Conservation (phyloP, 2,113 vertebrate species). For the Hydropotes inermis region DNA sequence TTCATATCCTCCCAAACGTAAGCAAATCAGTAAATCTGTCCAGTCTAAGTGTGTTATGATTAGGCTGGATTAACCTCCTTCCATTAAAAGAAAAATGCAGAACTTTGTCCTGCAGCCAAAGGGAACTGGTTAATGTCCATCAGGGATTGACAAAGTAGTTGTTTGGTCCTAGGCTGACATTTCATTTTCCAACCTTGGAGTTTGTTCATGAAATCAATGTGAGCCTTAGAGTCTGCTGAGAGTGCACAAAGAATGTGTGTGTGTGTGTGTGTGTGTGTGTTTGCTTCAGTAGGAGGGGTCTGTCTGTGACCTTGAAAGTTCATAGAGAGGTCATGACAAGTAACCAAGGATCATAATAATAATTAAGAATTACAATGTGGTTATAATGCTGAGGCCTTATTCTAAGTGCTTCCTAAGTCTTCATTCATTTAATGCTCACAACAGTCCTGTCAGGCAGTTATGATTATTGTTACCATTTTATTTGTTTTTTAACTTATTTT, state of each 20-base stretch:
- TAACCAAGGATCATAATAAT: neutral
- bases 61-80: slow-evolving; percentile 47
- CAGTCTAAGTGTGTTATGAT: slow-evolving; percentile 62
- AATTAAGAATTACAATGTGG: neutral
- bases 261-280: neutral
- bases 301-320: neutral
- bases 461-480: neutral
- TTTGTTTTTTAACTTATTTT: neutral
- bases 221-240: neutral
- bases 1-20: slow-evolving; percentile 53
- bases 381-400: neutral
- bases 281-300: neutral
- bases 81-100: slow-evolving; percentile 46
- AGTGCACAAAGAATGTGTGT: neutral
- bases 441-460: neutral
- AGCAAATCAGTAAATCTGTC: slow-evolving; percentile 66
- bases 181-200: slow-evolving; percentile 21
- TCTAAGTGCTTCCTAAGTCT: neutral
- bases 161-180: neutral
- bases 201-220: neutral
- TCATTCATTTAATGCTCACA: neutral
- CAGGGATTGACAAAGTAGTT: neutral
- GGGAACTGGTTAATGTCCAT: slow-evolving; percentile 42
- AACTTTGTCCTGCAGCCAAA: neutral
- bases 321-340: neutral